Evolutionary conservation across 1,140 invertebrate genomes (phyloP).

Genomic region (Drepana arcuata): DNA sequence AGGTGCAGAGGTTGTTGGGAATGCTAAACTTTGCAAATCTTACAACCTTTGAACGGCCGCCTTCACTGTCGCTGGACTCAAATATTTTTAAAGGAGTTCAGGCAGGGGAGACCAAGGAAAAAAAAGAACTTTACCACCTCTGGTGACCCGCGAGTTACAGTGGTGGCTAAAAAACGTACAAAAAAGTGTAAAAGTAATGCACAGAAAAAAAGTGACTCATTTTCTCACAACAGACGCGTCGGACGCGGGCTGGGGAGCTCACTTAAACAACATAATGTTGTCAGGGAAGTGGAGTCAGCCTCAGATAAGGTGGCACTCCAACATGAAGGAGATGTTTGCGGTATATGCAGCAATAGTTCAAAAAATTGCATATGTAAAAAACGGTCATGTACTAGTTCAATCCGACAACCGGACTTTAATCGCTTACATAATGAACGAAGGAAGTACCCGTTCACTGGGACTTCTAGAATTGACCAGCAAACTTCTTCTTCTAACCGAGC

Average conservation of each 20-base stretch:
- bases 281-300: constrained; percentile 16
- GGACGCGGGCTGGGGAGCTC: constrained; percentile 30
- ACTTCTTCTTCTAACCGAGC: neutral
- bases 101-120: too few relatives aligned
- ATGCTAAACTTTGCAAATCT: constrained; percentile 60
- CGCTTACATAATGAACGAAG: constrained; percentile 25
- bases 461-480: constrained; percentile 18
- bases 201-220: constrained; percentile 5
- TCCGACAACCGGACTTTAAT: constrained; percentile 29
- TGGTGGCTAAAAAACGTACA: constrained; percentile 14
- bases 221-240: constrained; percentile 34
- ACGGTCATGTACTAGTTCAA: constrained; percentile 18
- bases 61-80: constrained; percentile 14
- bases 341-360: constrained; percentile 5
- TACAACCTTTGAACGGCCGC: constrained; percentile 66
- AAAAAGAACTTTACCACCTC: neutral
- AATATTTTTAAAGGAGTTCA: constrained; percentile 5
- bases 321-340: constrained; percentile 31
- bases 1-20: constrained; percentile 13
- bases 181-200: neutral
- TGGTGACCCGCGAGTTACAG: neutral
- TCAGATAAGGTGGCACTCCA: constrained; percentile 24
- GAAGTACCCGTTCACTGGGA: constrained; percentile 25
- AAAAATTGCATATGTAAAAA: neutral
- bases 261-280: constrained; percentile 16